Evolutionary conservation across 2,888 invertebrate species (phyloP).

Genomic region (Clunio marinus): DNA sequence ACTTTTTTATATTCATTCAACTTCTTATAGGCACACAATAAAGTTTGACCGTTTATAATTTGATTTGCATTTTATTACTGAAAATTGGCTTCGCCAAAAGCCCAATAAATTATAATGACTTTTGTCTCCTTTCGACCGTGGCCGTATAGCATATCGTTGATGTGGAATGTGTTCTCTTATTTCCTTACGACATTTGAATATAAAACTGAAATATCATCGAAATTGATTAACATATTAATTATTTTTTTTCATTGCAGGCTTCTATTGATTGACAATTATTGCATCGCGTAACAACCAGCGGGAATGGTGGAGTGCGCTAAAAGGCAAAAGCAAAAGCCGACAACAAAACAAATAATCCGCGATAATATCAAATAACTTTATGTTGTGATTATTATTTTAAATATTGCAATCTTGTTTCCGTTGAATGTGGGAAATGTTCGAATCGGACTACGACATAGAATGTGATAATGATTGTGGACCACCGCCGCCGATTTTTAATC

Average conservation of each 20-base stretch:
- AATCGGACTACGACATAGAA: conserved; percentile 45
- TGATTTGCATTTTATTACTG: conserved; percentile 31
- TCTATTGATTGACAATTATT: neutral
- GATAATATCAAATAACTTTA: neutral
- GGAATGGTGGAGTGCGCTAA: neutral
- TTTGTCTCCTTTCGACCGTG: conserved; percentile 9
- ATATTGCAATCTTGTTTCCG: neutral
- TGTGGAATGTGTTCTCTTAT: neutral
- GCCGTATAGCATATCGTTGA: neutral
- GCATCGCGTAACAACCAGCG: neutral
- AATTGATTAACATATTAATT: conserved; percentile 12
- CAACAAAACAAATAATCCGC: neutral
- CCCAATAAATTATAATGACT: neutral
- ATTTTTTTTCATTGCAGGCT: neutral
- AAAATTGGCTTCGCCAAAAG: neutral
- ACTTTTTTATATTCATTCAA: too few species aligned
- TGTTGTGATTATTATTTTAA: conserved; percentile 17
- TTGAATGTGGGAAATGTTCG: conserved; percentile 52
- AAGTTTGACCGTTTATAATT: conserved; percentile 14
- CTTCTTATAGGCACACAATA: too few species aligned
- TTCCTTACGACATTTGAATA: neutral
- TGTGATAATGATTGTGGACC: conserved; percentile 50
- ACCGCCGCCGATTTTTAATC: conserved; percentile 50
- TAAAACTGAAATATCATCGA: conserved; percentile 25
- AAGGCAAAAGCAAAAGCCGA: neutral